Percentiles rank a stretch among this genome's conserved stretches.
Conservation (phyloP, 2,888 invertebrate species). For the Melanostoma scalare region DNA sequence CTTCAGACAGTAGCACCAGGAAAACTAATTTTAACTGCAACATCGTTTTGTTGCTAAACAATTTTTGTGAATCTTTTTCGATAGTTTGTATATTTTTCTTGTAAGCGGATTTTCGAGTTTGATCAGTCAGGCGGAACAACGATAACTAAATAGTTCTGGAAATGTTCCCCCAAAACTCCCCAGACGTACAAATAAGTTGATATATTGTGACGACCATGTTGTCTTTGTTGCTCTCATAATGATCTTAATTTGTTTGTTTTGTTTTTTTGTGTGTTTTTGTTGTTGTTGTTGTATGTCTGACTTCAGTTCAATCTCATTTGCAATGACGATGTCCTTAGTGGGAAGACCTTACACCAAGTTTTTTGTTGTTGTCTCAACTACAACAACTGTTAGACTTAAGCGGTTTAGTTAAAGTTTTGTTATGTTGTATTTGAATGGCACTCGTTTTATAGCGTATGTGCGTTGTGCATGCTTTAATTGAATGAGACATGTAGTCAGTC, state of each 20-base stretch:
- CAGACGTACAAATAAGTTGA: constrained; percentile 61
- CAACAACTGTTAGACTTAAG: constrained; percentile 32
- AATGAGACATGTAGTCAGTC: constrained; percentile 56
- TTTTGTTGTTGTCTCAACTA: constrained; percentile 35
- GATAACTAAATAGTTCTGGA: constrained; percentile 67
- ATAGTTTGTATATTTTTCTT: background rate
- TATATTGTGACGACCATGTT: constrained; percentile 14
- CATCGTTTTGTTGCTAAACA: constrained; percentile 22
- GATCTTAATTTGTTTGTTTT: constrained; percentile 41
- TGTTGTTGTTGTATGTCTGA: constrained; percentile 55
- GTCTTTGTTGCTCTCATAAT: constrained; percentile 55
- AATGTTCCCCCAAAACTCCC: constrained; percentile 65
- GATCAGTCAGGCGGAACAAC: constrained; percentile 70
- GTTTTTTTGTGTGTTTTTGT: constrained; percentile 20
- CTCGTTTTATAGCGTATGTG: constrained; percentile 36
- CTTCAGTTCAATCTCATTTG: constrained; percentile 62
- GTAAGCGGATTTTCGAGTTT: constrained; percentile 56
- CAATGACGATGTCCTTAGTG: constrained; percentile 73
- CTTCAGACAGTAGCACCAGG: constrained; percentile 25
- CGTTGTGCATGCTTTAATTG: constrained; percentile 52
- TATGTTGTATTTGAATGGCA: constrained; percentile 44
- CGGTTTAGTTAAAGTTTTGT: constrained; percentile 48
- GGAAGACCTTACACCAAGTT: constrained; percentile 68
- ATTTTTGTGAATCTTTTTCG: constrained; percentile 6
- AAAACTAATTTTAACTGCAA: constrained; percentile 31